phyloP scores from a whole-genome alignment of 1,140 invertebrate genomes.

The Drosophila tropicalis region DNA sequence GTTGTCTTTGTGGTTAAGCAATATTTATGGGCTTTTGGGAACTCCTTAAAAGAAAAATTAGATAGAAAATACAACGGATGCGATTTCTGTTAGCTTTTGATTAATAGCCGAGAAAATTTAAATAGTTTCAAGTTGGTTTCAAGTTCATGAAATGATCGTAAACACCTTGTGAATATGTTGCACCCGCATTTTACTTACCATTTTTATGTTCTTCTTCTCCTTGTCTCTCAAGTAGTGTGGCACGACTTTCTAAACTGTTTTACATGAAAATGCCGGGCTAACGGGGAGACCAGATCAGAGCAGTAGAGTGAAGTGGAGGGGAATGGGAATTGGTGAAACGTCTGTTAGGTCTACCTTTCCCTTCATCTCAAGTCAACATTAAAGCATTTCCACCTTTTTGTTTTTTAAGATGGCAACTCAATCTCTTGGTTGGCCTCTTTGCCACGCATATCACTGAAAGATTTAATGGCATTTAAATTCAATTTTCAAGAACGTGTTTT shows the following conservation, averaged over 20 bases:
- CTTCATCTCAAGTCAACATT: not conserved
- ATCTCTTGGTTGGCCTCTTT: conserved; percentile 5
- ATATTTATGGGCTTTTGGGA: conserved; percentile 45
- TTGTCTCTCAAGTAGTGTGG: not conserved
- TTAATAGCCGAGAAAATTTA: conserved; percentile 50
- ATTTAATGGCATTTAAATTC: conserved; percentile 73
- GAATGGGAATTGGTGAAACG: not conserved
- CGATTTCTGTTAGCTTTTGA: conserved; percentile 45
- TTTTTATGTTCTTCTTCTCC: conserved; percentile 4
- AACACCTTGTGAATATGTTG: conserved; percentile 59
- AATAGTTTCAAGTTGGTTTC: conserved; percentile 51
- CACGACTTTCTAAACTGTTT: conserved; percentile 72
- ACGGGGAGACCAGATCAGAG: too few relatives aligned
- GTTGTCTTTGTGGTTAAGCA: conserved; percentile 25
- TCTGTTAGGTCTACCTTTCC: conserved; percentile 33
- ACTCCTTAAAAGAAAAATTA: conserved; percentile 40
- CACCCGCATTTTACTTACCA: conserved; percentile 53
- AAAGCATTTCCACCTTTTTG: not conserved
- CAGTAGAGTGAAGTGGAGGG: not conserved
- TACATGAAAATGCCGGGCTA: conserved; percentile 38
- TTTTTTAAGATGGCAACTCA: not conserved
- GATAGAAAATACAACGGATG: conserved; percentile 40
- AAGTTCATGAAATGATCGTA: conserved; percentile 57
- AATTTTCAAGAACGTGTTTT: conserved; percentile 73
- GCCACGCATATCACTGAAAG: conserved; percentile 43